phyloP scores from a whole-genome alignment of 2,113 vertebrate genomes.

The Catharus fuscescens region DNA sequence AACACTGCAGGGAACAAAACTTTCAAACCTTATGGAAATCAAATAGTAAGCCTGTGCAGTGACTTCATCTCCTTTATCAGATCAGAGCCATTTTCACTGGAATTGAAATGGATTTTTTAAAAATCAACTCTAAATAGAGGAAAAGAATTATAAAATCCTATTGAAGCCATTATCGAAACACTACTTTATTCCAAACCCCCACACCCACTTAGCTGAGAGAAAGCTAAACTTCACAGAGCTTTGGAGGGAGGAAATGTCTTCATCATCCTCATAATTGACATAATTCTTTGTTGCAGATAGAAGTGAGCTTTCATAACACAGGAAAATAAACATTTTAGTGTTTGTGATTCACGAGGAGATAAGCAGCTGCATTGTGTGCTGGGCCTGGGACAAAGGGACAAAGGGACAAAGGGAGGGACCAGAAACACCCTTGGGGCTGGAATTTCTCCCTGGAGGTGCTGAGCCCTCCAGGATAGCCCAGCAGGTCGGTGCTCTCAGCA shows the following conservation, averaged over 20 bases:
- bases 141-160: constrained; percentile 27
- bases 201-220: not conserved
- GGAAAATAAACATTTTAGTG: not conserved
- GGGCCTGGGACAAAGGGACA: constrained; percentile 3
- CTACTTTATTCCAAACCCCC: not conserved
- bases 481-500: not conserved
- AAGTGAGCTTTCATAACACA: not conserved
- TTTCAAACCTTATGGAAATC: constrained; percentile 38
- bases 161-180: not conserved
- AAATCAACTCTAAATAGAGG: not conserved
- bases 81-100: constrained; percentile 61
- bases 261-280: not conserved
- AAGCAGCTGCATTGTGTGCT: not conserved
- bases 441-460: constrained; percentile 37
- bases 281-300: not conserved
- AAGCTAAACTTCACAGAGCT: not conserved
- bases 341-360: not conserved
- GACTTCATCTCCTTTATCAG: constrained; percentile 75
- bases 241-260: not conserved
- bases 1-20: constrained; percentile 53
- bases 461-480: not conserved
- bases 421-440: not conserved
- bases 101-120: constrained; percentile 29
- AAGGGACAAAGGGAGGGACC: not conserved
- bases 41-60: constrained; percentile 47